Conservation (phyloP, 2,797 vertebrate species). For the Sebastes minor region DNA sequence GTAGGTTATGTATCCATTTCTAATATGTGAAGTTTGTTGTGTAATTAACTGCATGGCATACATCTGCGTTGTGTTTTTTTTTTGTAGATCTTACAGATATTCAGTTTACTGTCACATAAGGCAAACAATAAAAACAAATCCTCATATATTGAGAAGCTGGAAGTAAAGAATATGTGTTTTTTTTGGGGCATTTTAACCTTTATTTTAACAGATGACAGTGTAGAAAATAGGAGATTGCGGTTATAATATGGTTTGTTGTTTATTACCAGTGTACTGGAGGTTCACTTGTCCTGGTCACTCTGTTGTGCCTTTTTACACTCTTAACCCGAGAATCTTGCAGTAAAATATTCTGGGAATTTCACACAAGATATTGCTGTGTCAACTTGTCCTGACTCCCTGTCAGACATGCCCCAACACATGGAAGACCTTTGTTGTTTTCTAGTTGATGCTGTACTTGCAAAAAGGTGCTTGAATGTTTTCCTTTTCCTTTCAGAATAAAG, state of each 20-base stretch:
- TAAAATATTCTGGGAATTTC: not conserved
- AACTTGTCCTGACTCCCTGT: not conserved
- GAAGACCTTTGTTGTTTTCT: not conserved
- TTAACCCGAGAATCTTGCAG: not conserved
- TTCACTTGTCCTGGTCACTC: not conserved
- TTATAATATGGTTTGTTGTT: no score
- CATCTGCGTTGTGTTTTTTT: not conserved
- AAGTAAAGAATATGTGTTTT: no score
- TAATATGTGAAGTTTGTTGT: not conserved
- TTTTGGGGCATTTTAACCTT: no score
- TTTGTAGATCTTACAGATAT: not conserved
- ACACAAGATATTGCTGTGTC: not conserved
- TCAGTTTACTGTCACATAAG: not conserved
- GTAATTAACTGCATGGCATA: not conserved
- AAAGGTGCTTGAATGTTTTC: not conserved
- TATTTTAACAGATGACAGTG: no score
- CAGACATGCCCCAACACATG: not conserved
- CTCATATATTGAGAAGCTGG: not conserved
- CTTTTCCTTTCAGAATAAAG: conserved; percentile 63
- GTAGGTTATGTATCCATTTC: not conserved
- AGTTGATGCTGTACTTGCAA: not conserved
- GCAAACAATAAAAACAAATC: not conserved
- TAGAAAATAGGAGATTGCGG: no score
- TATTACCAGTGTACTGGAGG: no score
- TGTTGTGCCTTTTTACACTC: not conserved